Evolutionary conservation across 2,888 invertebrate genomes (phyloP).

Genomic region (Metopia argyrocephala): DNA sequence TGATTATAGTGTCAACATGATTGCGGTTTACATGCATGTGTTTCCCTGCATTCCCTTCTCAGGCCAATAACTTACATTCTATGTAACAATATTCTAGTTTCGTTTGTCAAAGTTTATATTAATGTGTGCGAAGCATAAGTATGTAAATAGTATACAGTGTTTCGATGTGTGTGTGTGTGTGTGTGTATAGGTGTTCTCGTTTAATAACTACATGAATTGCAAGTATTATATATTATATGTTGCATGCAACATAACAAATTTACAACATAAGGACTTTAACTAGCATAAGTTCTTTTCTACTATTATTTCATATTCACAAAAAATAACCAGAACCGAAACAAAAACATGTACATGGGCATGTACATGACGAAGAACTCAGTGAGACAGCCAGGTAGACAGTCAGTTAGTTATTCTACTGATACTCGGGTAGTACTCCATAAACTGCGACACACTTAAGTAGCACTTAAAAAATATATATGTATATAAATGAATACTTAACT

Average conservation of each 20-base stretch:
- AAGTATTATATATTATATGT: constrained; percentile 31
- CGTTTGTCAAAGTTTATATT: too few relatives aligned
- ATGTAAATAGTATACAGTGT: not conserved
- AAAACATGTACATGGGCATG: not conserved
- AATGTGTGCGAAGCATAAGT: not conserved
- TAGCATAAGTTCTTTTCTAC: not conserved
- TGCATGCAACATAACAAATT: constrained; percentile 37
- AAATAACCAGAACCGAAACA: not conserved
- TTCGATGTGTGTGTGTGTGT: too few relatives aligned
- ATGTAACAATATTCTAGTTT: too few relatives aligned
- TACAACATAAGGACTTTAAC: constrained; percentile 36
- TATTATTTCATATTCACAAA: too few relatives aligned
- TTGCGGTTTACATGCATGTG: constrained; percentile 33
- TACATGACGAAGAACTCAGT: too few relatives aligned
- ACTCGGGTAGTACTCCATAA: not conserved
- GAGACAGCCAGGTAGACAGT: not conserved
- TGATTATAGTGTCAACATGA: constrained; percentile 39
- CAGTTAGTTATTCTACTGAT: not conserved
- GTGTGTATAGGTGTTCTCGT: too few relatives aligned
- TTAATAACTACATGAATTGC: not conserved
- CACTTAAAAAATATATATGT: constrained; percentile 41
- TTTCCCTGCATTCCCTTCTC: not conserved
- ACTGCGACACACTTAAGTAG: constrained; percentile 53
- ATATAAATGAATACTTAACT: constrained; percentile 25
- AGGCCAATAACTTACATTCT: too few relatives aligned